Percentiles rank a stretch among this genome's conserved stretches.
Evolutionary conservation across 2,113 vertebrate genomes (phyloP).

Genomic region (Natator depressus): DNA sequence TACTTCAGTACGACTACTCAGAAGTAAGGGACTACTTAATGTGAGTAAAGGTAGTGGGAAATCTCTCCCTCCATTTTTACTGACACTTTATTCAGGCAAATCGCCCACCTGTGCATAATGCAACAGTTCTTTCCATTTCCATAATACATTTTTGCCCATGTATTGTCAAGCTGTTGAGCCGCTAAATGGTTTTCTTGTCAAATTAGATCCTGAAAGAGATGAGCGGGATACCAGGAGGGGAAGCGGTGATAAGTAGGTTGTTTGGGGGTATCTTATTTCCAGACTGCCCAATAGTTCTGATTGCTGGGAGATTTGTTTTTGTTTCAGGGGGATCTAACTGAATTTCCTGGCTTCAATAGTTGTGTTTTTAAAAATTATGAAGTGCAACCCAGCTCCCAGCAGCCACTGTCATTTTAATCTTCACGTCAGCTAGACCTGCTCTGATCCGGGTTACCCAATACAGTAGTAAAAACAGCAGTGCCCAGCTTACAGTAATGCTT

Average conservation of each 20-base stretch:
- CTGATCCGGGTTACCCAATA: neutral
- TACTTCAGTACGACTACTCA: neutral
- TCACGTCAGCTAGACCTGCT: neutral
- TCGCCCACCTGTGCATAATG: neutral
- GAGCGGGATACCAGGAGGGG: neutral
- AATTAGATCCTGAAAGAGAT: neutral
- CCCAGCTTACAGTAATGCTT: neutral
- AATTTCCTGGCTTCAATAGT: neutral
- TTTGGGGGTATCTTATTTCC: neutral
- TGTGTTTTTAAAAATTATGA: neutral
- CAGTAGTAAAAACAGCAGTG: neutral
- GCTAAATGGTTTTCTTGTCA: neutral
- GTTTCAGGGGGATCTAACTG: neutral
- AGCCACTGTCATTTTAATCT: neutral
- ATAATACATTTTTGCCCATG: neutral
- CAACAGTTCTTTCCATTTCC: neutral
- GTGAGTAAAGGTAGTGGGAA: neutral
- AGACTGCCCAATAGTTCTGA: neutral
- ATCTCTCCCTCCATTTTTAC: neutral
- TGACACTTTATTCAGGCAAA: neutral
- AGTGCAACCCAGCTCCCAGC: neutral
- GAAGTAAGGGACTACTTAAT: neutral
- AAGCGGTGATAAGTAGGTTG: neutral
- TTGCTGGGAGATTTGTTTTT: neutral
- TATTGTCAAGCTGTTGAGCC: neutral